Evolutionary conservation across 2,888 invertebrate genomes (phyloP).

Genomic region (Dryadula phaetusa): DNA sequence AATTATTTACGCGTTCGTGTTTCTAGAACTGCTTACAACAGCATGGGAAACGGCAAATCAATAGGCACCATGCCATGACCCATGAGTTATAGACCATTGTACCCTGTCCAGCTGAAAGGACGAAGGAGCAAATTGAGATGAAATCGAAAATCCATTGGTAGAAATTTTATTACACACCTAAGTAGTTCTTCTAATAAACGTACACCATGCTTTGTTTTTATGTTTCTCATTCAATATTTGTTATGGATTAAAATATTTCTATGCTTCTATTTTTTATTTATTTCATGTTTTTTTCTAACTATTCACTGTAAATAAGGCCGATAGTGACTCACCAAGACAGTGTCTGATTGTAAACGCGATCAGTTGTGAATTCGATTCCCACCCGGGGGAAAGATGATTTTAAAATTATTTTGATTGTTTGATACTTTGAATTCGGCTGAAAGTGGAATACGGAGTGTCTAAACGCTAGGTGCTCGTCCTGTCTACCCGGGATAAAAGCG

Average conservation of each 20-base stretch:
- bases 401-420: too few relatives aligned
- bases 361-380: too few relatives aligned
- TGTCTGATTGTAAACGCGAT: too few relatives aligned
- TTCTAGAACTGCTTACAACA: constrained; percentile 2
- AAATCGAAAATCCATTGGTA: constrained; percentile 18
- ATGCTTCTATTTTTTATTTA: not conserved
- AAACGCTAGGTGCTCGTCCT: too few relatives aligned
- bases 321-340: too few relatives aligned
- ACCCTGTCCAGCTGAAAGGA: constrained; percentile 9
- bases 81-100: constrained; percentile 25
- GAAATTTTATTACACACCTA: constrained; percentile 12
- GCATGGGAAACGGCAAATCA: constrained; percentile 22
- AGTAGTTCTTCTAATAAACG: constrained; percentile 15
- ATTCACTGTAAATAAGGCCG: too few relatives aligned
- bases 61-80: constrained; percentile 18
- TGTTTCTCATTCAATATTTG: constrained; percentile 3
- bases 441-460: too few relatives aligned
- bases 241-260: not conserved
- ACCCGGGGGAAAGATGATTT: too few relatives aligned
- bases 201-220: constrained; percentile 13
- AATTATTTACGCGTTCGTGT: not conserved
- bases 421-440: too few relatives aligned
- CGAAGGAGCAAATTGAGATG: constrained; percentile 13
- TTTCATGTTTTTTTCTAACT: not conserved
- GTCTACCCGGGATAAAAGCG: too few relatives aligned